Conservation (phyloP, 1,140 invertebrate genomes). For the Daktulosphaira vitifoliae region DNA sequence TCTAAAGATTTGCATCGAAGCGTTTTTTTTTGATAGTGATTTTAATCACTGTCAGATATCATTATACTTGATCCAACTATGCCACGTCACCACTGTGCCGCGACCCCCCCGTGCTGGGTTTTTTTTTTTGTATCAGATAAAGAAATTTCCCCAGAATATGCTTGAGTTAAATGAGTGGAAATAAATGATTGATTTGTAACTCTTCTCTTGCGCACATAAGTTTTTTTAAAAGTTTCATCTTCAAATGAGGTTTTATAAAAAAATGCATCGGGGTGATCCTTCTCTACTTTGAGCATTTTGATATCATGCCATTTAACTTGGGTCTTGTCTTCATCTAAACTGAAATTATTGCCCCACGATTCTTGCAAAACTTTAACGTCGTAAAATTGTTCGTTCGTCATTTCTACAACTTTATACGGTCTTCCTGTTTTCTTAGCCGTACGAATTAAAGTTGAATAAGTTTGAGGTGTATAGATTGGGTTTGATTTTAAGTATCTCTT, state of each 20-base stretch:
- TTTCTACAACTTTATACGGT: background rate
- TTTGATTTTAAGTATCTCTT: background rate
- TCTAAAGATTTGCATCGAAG: no score
- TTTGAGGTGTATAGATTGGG: constrained; percentile 2
- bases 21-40: no score
- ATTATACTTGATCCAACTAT: no score
- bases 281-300: constrained; percentile 13
- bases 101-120: no score
- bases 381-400: constrained; percentile 15
- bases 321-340: constrained; percentile 7
- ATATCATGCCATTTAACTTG: constrained; percentile 11
- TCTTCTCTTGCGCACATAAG: background rate
- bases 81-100: no score
- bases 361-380: constrained; percentile 8
- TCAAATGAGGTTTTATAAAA: constrained; percentile 4
- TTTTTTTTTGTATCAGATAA: background rate
- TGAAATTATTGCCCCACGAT: constrained; percentile 9
- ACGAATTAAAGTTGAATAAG: background rate
- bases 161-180: constrained; percentile 2
- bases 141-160: constrained; percentile 15
- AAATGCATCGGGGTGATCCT: constrained; percentile 1
- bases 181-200: constrained; percentile 1
- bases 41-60: no score
- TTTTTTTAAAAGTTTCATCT: constrained; percentile 16
- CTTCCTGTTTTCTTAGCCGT: no score